These are phyloP conservation scores for Proctacanthus coquilletti DNA, from an alignment of 1,140 invertebrate genomes.

Conservation along the genomic window DNA sequence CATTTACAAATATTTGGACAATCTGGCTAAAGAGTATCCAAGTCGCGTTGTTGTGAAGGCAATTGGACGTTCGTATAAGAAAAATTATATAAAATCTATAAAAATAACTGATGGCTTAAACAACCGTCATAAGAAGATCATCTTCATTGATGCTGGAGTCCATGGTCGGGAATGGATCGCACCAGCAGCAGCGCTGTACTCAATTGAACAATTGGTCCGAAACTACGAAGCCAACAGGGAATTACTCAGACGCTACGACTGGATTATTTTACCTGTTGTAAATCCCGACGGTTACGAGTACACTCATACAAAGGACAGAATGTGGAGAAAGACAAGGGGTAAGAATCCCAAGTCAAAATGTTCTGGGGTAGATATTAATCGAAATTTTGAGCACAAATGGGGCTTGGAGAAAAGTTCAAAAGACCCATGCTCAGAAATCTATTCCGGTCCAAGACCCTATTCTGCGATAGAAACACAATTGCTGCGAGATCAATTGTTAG, in stretches of 20 bases:
- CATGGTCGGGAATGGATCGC: conserved; percentile 53
- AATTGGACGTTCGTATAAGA: conserved; percentile 35
- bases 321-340: conserved; percentile 41
- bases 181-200: conserved; percentile 38
- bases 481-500: conserved; percentile 28
- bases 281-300: conserved; percentile 29
- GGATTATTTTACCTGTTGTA: conserved; percentile 33
- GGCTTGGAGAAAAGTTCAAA: conserved; percentile 31
- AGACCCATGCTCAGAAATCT: conserved; percentile 43
- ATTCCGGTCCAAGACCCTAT: conserved; percentile 37
- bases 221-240: conserved; percentile 25
- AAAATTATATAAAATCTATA: conserved; percentile 30
- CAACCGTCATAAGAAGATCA: conserved; percentile 13
- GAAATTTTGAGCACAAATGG: conserved; percentile 40
- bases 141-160: conserved; percentile 32
- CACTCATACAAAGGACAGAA: conserved; percentile 14
- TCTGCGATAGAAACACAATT: conserved; percentile 43
- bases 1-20: neutral
- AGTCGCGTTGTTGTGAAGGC: conserved; percentile 15
- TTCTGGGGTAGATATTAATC: conserved; percentile 36
- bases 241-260: conserved; percentile 33
- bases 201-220: conserved; percentile 37
- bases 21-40: neutral
- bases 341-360: conserved; percentile 17
- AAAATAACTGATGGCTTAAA: conserved; percentile 27